These are phyloP conservation scores for Parauchenoglanis punctatus DNA, from an alignment of 2,797 vertebrate genomes.

Conservation along the genomic window DNA sequence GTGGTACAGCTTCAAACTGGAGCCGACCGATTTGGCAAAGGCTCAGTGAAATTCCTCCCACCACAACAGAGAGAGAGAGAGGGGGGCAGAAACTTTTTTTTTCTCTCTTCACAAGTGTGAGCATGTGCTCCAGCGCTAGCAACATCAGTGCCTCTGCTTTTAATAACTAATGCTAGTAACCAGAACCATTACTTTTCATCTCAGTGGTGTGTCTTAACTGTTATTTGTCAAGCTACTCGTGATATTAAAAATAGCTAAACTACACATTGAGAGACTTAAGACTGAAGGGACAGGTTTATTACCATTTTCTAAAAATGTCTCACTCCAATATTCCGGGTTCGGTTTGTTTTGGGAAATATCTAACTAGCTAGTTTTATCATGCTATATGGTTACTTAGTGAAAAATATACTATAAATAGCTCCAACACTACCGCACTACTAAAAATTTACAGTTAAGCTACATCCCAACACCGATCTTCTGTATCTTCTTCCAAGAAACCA, in stretches of 20 bases:
- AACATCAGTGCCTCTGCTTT: slow-evolving; percentile 12
- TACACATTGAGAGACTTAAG: not conserved
- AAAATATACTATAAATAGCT: not conserved
- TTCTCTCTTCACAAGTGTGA: slow-evolving; percentile 15
- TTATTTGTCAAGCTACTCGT: not conserved
- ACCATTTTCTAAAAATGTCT: too few relatives aligned
- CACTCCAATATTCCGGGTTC: too few relatives aligned
- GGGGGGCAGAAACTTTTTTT: slow-evolving; percentile 26
- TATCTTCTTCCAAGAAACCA: not conserved
- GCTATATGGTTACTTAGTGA: not conserved
- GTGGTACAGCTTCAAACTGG: slow-evolving; percentile 51
- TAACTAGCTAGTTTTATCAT: not conserved
- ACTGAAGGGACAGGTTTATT: too few relatives aligned
- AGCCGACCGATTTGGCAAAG: slow-evolving; percentile 49
- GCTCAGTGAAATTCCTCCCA: slow-evolving; percentile 57
- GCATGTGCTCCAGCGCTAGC: not conserved
- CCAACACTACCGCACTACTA: not conserved
- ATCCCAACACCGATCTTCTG: not conserved
- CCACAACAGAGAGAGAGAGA: not conserved
- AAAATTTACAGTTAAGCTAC: not conserved
- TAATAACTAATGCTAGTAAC: not conserved
- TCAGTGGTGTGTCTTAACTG: not conserved
- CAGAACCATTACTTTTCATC: not conserved
- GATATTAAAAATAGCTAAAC: not conserved
- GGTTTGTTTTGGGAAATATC: not conserved